These are phyloP conservation scores for Listrodromus nycthemerus DNA, from an alignment of 2,888 invertebrate genomes.

Conservation along the genomic window DNA sequence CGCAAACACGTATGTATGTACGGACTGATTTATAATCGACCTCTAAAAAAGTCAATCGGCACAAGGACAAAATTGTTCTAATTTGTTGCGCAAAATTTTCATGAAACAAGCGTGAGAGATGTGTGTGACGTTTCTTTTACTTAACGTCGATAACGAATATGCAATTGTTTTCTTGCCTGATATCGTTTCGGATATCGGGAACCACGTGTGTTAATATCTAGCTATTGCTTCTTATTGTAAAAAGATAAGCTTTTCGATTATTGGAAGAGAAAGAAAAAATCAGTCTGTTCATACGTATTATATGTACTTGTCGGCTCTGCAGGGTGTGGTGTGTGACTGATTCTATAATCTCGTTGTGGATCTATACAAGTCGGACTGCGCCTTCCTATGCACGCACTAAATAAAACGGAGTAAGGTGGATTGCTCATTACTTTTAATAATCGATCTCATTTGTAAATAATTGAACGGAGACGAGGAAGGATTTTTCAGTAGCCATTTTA, in stretches of 20 bases:
- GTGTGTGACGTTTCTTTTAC: conserved; percentile 1
- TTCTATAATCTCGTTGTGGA: conserved; percentile 70
- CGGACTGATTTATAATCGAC: conserved; percentile 35
- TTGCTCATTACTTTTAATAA: conserved; percentile 78
- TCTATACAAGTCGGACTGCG: conserved; percentile 70
- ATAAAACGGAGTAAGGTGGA: conserved; percentile 65
- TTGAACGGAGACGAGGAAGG: conserved; percentile 63
- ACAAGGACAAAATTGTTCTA: not conserved
- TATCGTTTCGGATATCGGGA: not conserved
- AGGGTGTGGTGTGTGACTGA: conserved; percentile 75
- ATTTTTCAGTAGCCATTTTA: conserved; percentile 49
- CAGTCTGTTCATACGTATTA: conserved; percentile 24
- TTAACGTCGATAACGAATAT: not conserved
- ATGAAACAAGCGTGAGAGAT: not conserved
- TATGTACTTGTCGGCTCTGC: conserved; percentile 73
- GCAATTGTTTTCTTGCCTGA: not conserved
- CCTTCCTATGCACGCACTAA: conserved; percentile 76
- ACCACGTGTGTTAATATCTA: conserved; percentile 2
- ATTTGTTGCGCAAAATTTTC: not conserved
- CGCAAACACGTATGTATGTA: conserved; percentile 28
- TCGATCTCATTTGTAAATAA: conserved; percentile 79
- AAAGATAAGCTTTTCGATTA: conserved; percentile 11
- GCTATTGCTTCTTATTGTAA: conserved; percentile 16
- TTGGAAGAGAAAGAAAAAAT: conserved; percentile 3
- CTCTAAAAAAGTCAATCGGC: not conserved